These are phyloP conservation scores for Charadrius vociferus DNA, from an alignment of 2,113 vertebrate genomes.

Conservation along the genomic window DNA sequence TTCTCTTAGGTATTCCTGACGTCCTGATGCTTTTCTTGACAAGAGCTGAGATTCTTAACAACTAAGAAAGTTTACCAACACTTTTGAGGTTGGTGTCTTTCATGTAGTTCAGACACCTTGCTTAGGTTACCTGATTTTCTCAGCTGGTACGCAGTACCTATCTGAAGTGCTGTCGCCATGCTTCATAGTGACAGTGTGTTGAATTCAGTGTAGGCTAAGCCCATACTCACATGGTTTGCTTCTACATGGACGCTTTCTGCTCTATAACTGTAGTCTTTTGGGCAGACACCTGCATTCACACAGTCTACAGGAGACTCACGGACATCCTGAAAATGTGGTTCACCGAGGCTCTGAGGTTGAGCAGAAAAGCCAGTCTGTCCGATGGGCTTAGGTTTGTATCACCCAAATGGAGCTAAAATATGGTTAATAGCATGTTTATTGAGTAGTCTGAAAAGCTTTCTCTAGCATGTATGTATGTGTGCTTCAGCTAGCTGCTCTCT, in stretches of 20 bases:
- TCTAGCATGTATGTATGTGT: background rate
- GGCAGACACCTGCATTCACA: background rate
- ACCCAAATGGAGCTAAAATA: background rate
- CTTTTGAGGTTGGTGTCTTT: background rate
- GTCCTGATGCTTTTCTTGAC: background rate
- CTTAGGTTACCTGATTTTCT: background rate
- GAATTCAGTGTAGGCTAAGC: background rate
- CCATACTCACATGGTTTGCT: background rate
- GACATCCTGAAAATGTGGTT: background rate
- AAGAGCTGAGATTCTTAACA: background rate
- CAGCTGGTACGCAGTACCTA: background rate
- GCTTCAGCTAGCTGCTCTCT: background rate
- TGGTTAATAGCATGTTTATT: background rate
- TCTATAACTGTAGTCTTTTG: background rate
- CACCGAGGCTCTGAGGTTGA: fast-evolving
- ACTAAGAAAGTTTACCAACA: background rate
- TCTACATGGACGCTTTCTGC: background rate
- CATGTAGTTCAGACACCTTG: background rate
- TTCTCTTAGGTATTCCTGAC: background rate
- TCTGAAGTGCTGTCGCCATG: background rate
- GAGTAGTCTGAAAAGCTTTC: background rate
- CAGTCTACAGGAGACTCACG: background rate
- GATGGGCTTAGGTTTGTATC: background rate
- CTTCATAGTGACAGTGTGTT: background rate
- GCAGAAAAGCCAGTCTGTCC: background rate